Evolutionary conservation across 1,140 invertebrate genomes (phyloP), one percentile per base, ranked within the genome.

Genomic region (Ceratina australensis): DNA sequence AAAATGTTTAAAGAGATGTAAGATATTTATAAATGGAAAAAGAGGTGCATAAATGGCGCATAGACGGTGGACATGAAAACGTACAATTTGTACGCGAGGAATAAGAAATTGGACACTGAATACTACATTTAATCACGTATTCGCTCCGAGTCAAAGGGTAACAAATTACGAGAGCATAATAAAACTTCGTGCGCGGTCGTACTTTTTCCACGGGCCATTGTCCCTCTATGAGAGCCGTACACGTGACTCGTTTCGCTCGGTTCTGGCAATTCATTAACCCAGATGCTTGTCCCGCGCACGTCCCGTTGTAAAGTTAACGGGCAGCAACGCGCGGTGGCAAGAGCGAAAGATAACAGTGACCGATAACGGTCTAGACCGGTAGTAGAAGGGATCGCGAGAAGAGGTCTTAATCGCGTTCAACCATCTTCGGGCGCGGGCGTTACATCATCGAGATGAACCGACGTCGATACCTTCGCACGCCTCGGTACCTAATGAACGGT

Each of bases 241-340:
- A 66, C n/a, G 54, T 50, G 33, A 56, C 75, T 33, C 64, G 42
- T 73, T 67, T 60, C 64, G 54, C 28, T 69, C 57, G 50, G 26
- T 64, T 26, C 63, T 47, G 71, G 69, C 69, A 81, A 78, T 81
- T 81, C 79, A 78, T 81, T 81, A 81, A 81, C 79, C 79, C 75
- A 78, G 69, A 78, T 81, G 72, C 72, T 66, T 59, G 33, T 59
- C 12, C 16, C 49, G 54, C 42, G 26, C 69, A 57, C 78, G 59
- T 69, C 56, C 64, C 69, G 57, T 8, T 22, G 56, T 24, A 56
- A 68, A 60, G 47, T 26, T 66, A 54, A 63, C 18, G 26, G 18
- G 12, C 20, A 16, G 5, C 20, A 3, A 24, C 52, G 67, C 26
- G 24, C 54, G 50, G 50, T 10, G 42, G 13, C 13, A n/a, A 26